phyloP scores from a whole-genome alignment of 2,113 vertebrate genomes.

The Psettodes erumei region DNA sequence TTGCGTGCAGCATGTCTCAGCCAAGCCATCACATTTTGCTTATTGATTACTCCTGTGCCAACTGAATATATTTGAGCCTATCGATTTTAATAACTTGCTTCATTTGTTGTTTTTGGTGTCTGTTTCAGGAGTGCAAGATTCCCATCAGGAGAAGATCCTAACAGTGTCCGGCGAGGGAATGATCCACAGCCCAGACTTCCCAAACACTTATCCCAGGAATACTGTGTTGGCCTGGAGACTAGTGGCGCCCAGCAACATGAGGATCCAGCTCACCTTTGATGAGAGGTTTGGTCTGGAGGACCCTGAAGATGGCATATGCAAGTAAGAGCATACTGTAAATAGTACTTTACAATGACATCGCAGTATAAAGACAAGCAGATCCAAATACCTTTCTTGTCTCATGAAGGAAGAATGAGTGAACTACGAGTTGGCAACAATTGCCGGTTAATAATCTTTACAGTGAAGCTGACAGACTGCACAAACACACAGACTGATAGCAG shows the following conservation, averaged over 20 bases:
- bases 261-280: conserved; percentile 96
- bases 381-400: background rate
- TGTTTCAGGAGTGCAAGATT: conserved; percentile 92
- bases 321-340: conserved; percentile 86
- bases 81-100: background rate
- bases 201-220: conserved; percentile 91
- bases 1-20: no score
- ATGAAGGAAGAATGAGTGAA: background rate
- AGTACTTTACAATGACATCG: background rate
- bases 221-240: conserved; percentile 91
- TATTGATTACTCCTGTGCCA: background rate
- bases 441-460: background rate
- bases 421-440: no score
- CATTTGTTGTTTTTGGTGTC: conserved; percentile 35
- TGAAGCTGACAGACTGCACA: background rate
- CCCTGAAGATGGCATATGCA: conserved; percentile 96
- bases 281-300: conserved; percentile 96
- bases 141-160: conserved; percentile 94
- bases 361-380: background rate
- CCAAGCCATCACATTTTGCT: background rate
- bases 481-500: background rate
- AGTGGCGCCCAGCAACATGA: conserved; percentile 86
- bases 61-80: background rate
- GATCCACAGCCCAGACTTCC: conserved; percentile 96
- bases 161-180: conserved; percentile 91